phyloP scores from a whole-genome alignment of 1,140 invertebrate genomes.

The Tyrophagus putrescentiae region DNA sequence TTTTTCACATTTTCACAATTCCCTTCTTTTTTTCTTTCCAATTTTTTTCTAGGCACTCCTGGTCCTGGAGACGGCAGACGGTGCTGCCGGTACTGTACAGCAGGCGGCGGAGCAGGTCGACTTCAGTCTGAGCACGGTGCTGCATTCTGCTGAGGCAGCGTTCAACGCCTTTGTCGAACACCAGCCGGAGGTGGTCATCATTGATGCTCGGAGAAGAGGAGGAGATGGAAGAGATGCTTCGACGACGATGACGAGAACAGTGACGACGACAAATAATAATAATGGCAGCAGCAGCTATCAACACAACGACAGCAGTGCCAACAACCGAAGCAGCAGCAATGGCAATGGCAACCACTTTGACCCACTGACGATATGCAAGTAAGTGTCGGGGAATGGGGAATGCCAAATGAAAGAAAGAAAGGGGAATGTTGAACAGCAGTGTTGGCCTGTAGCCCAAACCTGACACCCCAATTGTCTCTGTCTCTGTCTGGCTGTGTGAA shows the following conservation, averaged over 20 bases:
- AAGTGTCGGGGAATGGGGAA: no score
- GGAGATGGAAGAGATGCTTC: no score
- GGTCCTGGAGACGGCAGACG: not conserved
- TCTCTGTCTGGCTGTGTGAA: no score
- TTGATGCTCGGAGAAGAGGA: constrained; percentile 4
- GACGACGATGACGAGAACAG: no score
- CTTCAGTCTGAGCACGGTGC: not conserved
- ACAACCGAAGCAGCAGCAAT: not conserved
- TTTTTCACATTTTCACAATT: not conserved
- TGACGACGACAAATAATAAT: no score
- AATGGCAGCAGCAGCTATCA: not conserved
- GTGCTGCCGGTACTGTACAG: not conserved
- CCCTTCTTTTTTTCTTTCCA: not conserved
- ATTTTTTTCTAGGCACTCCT: not conserved
- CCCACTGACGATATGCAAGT: not conserved
- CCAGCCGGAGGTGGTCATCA: constrained; percentile 11
- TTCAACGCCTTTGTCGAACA: not conserved
- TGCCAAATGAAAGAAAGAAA: no score
- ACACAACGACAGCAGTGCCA: not conserved
- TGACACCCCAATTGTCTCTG: no score
- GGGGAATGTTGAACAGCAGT: no score
- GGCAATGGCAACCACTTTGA: not conserved
- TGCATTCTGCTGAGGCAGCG: not conserved
- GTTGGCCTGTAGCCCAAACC: no score
- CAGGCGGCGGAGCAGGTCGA: not conserved